Percentiles rank a stretch among this genome's conserved stretches.
Conservation (phyloP, 2,797 vertebrate genomes). For the Siniperca scherzeri region DNA sequence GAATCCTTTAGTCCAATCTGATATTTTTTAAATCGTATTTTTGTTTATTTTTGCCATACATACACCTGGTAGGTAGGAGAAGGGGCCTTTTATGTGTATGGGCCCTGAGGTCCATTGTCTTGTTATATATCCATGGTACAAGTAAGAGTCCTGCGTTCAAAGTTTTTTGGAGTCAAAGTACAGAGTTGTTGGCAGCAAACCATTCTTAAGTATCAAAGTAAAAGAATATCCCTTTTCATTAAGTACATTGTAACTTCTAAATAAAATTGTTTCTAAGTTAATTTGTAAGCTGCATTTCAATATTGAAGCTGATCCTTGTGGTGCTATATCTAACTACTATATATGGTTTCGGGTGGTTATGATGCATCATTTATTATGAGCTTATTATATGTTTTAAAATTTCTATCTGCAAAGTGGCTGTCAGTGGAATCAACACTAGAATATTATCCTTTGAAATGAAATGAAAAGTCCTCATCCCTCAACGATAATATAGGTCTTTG, state of each 20-base stretch:
- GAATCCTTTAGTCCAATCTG: neutral
- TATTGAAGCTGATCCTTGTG: neutral
- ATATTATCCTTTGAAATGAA: neutral
- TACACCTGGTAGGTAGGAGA: neutral
- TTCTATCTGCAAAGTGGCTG: neutral
- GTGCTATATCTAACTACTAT: neutral
- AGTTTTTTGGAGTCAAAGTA: neutral
- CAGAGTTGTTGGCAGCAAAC: neutral
- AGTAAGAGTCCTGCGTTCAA: neutral
- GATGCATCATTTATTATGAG: neutral
- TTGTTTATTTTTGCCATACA: neutral
- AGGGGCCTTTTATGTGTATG: neutral
- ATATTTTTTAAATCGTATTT: neutral
- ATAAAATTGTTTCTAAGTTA: neutral
- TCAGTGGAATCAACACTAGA: no score
- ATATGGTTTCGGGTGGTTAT: neutral
- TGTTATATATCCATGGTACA: no score
- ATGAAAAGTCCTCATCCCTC: neutral
- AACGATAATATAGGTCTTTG: neutral
- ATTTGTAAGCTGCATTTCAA: neutral
- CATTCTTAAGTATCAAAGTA: neutral
- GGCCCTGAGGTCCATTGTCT: neutral
- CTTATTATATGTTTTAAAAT: no score
- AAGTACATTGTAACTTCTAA: neutral
- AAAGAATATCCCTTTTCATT: neutral